Evolutionary conservation across 2,797 vertebrate species (phyloP), one percentile per base, ranked within the genome.

Genomic region (Molossus alvarezi): DNA sequence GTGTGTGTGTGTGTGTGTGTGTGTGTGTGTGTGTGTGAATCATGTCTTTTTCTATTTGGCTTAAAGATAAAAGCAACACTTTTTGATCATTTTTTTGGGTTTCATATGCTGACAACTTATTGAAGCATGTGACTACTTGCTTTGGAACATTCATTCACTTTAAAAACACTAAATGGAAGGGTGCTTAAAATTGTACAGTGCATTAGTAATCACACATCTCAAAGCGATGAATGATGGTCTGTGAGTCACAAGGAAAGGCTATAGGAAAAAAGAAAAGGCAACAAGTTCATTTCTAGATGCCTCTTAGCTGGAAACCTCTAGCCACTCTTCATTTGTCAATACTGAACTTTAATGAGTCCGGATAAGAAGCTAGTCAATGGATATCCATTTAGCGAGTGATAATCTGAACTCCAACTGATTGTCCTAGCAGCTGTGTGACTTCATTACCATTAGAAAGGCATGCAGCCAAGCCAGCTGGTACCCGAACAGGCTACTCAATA

Each of bases 401-500:
- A 98, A 98, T 98, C 98, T 98, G 98, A 98, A 98, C 98, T 98
- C 98, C 98, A 98, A 98, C 98, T 99, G 98, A 98, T 98, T 98
- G 98, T 98, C 98, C 98, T 98, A 98, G 98, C 98, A 99, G 98
- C 98, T 99, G 98, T 98, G 98, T 98, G 98, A 98, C 98, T 99
- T 98, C 98, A 99, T 99, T 99, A 98, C 98, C 98, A 98, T 98
- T 97, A 98, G 98, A 98, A 98, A 98, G 98, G 98, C 98, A 94
- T 84, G 86, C 96, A 98, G 98, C 98, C 98, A 99, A 98, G 98
- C 98, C 98, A 99, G 98, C 98, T 99, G 98, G 98, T 98, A 98
- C 94, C 98, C 98, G 98, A 98, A 98, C 98, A 97, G 96, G 98
- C 98, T 98, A 87, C 98, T 98, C 94, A 97, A 96, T 98, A 97